phyloP scores from a whole-genome alignment of 2,888 invertebrate species.

The Calephelis perditalis region DNA sequence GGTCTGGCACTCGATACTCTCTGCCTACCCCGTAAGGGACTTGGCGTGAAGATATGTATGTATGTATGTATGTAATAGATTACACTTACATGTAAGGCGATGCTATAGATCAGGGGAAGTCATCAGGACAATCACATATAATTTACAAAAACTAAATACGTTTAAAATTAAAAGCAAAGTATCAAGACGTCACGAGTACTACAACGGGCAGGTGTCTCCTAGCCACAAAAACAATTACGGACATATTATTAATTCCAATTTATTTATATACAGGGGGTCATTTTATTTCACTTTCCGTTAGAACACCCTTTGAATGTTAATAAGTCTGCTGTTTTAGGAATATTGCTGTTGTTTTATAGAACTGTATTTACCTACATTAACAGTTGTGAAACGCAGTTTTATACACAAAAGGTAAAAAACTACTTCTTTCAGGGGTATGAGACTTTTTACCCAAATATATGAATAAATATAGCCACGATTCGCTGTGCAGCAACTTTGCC shows the following conservation, averaged over 20 bases:
- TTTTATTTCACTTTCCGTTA: conserved; percentile 35
- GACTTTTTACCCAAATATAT: too few relatives aligned
- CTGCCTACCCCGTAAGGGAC: too few relatives aligned
- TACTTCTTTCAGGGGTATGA: too few relatives aligned
- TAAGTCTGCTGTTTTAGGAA: conserved; percentile 10
- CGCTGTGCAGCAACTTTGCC: too few relatives aligned
- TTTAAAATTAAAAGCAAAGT: conserved; percentile 29
- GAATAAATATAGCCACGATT: too few relatives aligned
- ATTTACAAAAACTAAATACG: background rate
- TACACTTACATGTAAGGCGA: too few relatives aligned
- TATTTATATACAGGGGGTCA: conserved; percentile 34
- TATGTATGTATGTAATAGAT: too few relatives aligned
- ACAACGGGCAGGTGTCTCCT: conserved; percentile 37
- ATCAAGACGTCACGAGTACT: conserved; percentile 36
- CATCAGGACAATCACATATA: background rate
- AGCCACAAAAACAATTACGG: conserved; percentile 48
- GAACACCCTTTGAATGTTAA: conserved; percentile 22
- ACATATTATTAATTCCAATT: conserved; percentile 55
- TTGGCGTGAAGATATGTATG: too few relatives aligned
- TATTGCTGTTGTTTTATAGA: background rate
- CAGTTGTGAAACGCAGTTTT: too few relatives aligned
- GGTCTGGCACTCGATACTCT: too few relatives aligned
- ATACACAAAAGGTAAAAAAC: too few relatives aligned
- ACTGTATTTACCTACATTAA: background rate
- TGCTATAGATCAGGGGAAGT: too few relatives aligned